phyloP scores from a whole-genome alignment of 2,888 invertebrate genomes.

The Andricus quercusramuli region DNA sequence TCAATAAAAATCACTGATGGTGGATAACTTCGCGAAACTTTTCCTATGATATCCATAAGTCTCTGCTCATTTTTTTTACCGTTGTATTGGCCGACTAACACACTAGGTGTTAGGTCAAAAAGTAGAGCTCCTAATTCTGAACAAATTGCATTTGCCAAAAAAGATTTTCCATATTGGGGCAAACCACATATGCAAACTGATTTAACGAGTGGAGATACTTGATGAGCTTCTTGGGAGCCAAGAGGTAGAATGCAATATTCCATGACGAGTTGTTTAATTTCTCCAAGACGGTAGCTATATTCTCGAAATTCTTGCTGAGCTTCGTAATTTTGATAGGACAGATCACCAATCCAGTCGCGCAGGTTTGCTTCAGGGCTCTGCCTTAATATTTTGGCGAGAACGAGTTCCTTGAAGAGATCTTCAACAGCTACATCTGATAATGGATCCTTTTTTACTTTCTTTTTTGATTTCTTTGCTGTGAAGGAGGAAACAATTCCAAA shows the following conservation, averaged over 20 bases:
- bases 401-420: constrained; percentile 87
- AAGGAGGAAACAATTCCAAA: background rate
- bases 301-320: constrained; percentile 76
- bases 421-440: constrained; percentile 83
- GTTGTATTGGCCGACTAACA: constrained; percentile 85
- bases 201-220: constrained; percentile 66
- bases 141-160: constrained; percentile 87
- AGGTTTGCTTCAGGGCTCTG: constrained; percentile 83
- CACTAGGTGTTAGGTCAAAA: constrained; percentile 87
- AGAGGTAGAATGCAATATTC: constrained; percentile 83
- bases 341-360: constrained; percentile 86
- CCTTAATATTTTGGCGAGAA: constrained; percentile 85
- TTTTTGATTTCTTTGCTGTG: constrained; percentile 50
- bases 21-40: constrained; percentile 84
- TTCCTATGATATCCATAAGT: constrained; percentile 84
- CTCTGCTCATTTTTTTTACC: constrained; percentile 85
- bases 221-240: constrained; percentile 73
- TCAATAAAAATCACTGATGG: constrained; percentile 88
- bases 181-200: constrained; percentile 86
- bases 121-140: constrained; percentile 84
- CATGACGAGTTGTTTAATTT: constrained; percentile 82
- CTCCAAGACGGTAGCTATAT: constrained; percentile 82
- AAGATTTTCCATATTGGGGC: constrained; percentile 85
- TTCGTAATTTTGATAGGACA: constrained; percentile 82
- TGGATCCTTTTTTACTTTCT: constrained; percentile 81